Evolutionary conservation across 2,888 invertebrate genomes (phyloP).

Genomic region (Meta bourneti): DNA sequence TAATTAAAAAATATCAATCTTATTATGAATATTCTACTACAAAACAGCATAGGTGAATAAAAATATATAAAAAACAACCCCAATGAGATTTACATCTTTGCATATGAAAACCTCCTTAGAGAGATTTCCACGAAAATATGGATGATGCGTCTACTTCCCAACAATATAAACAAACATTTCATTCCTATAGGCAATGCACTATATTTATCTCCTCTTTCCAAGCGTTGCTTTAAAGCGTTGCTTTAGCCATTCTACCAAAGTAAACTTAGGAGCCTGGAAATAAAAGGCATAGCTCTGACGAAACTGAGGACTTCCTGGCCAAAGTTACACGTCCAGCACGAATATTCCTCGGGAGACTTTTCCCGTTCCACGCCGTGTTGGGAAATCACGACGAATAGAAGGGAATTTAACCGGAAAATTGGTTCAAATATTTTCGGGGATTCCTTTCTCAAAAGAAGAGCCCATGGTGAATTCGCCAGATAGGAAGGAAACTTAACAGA

Average conservation of each 20-base stretch:
- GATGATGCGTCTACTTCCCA: no score
- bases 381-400: conserved; percentile 52
- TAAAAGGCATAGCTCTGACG: not conserved
- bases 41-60: no score
- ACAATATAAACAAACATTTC: no score
- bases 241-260: not conserved
- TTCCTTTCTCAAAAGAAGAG: conserved; percentile 16
- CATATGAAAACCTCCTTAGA: no score
- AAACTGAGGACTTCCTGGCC: not conserved
- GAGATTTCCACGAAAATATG: no score
- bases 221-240: no score
- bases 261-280: not conserved
- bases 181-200: no score
- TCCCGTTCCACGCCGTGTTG: conserved; percentile 1
- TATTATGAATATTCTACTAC: no score
- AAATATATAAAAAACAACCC: no score
- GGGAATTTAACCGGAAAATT: conserved; percentile 61
- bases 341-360: conserved; percentile 4
- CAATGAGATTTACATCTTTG: no score
- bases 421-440: conserved; percentile 60
- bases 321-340: not conserved
- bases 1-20: no score
- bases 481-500: not conserved
- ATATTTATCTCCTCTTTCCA: no score
- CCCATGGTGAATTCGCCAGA: not conserved